These are phyloP conservation scores for Corticium candelabrum DNA, from an alignment of 37 sponge, comb jelly and placozoan species.

Conservation along the genomic window DNA sequence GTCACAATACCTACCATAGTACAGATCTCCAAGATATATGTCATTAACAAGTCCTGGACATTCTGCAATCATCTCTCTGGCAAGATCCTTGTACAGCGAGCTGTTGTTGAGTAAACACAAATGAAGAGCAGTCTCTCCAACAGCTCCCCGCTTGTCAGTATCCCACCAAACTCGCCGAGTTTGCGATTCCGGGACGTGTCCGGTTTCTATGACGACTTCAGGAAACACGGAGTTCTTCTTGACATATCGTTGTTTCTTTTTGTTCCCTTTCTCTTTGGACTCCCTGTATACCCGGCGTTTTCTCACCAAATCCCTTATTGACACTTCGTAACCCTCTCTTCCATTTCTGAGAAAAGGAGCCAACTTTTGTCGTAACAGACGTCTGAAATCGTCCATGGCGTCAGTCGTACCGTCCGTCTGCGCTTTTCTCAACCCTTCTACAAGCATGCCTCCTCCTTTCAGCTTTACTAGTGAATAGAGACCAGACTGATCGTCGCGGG, in stretches of 20 bases:
- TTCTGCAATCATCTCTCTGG: background rate
- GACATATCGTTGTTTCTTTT: no score
- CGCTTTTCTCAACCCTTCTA: background rate
- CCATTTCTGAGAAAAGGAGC: background rate
- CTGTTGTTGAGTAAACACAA: background rate
- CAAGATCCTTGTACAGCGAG: background rate
- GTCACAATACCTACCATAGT: slow-evolving; percentile 1
- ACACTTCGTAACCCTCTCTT: background rate
- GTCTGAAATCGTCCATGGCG: background rate
- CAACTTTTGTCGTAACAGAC: background rate
- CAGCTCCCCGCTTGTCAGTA: background rate
- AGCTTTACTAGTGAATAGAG: background rate
- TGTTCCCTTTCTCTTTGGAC: background rate
- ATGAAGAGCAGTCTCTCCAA: background rate
- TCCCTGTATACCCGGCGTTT: background rate
- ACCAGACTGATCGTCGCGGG: background rate
- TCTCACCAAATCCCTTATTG: background rate
- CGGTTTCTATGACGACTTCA: no score
- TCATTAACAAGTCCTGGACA: background rate
- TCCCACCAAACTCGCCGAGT: background rate
- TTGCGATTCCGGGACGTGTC: background rate
- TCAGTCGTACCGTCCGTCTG: background rate
- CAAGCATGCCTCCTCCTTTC: background rate
- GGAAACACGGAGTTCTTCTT: no score
- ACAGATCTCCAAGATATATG: background rate